Base-by-base conservation (phyloP, 2,888 invertebrate species). In the Synanthedon vespiformis region DNA sequence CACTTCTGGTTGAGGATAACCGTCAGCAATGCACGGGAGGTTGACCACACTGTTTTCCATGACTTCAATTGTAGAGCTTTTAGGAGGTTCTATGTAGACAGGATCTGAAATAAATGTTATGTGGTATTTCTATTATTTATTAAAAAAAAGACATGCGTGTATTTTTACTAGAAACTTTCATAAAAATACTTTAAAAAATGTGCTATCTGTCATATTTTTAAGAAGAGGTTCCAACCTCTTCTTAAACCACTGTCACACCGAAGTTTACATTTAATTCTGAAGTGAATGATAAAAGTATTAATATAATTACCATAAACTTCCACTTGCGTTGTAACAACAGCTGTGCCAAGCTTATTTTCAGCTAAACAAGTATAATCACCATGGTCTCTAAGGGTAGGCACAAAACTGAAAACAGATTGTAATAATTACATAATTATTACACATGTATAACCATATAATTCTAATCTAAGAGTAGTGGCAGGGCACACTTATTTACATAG, bases 331-430 rank as follows among this genome's bases (percentile, higher is more conserved):
- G 44, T 44, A n/a, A 14, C 14, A 6, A 14, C 5, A 10, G 54
- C 63, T 40, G 49, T 40, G 13, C 74, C 75, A 2, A 60, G 54
- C 40, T 52, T 40, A 40, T 76, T 77, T 3, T 40, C 53, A 6
- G 72, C 77, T 34, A 57, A 55, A 54, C 77, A 77, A 2, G 55
- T 64, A 48, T 74, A 77, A n/a, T 34, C 53, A 8, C 71, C 76
- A 4, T 11, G 54, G 41, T 65, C 61, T 0, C 40, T n/a, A 2
- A 62, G 0, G 4, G 54, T 54, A 16, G 58, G 59, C 40, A 27
- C 56, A 14, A 66, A 64, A 53, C 68, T 67, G 55, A 50, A 58
- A 54, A 53, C 48, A 52, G 41, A 40, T 16, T 4, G 40, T 40
- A 44, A 51, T 22, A 18, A 27, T 27, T 27, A 27, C 5, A 27